Evolutionary conservation across 2,888 invertebrate genomes (phyloP), one percentile per base, ranked within the genome.

Genomic region (Drosophila nr. medialis): DNA sequence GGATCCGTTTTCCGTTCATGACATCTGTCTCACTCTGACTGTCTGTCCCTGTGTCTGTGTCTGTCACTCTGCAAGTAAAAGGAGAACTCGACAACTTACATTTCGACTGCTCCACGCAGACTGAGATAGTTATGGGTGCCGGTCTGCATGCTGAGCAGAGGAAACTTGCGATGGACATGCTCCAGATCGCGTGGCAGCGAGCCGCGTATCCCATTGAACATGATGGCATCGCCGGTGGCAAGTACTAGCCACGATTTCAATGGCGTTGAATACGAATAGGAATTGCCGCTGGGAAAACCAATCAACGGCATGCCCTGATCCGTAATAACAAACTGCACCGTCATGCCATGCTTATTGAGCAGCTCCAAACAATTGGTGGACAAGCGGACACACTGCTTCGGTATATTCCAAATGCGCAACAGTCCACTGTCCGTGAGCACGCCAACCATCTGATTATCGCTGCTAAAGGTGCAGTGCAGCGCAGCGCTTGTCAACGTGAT

Each of bases 241-340:
- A 94, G 75, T 83, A 92, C 87, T 91, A 94, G 77, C 98, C 97
- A 96, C 7, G 96, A 94, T 86, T 95, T 95, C 89, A 98, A 94
- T 89, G 96, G 95, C 78, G 95, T 94, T 81, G 96, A 96, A 92
- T 96, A 98, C 67, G 97, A 96, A 90, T 96, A 98, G 3, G 97
- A 96, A 91, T 96, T 96, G 30, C 97, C 97, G 91, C 96, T 97
- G 38, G 96, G 96, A 40, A 98, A 94, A n/a, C 96, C 95, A 76
- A 99, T 94, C 91, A 98, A 94, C 0, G 98, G 98, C 90, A 96
- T 95, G 32, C 97, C 97, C 74, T 96, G 95, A 74, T 96, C 95
- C 18, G 96, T 86, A 90, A 93, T 80, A 92, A 93, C 84, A 95
- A 94, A 65, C 94, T 95, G 89, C 94, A 95, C 75, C 94, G 95